Evolutionary conservation across 2,888 invertebrate species (phyloP).

Genomic region (Athetis lepigone): DNA sequence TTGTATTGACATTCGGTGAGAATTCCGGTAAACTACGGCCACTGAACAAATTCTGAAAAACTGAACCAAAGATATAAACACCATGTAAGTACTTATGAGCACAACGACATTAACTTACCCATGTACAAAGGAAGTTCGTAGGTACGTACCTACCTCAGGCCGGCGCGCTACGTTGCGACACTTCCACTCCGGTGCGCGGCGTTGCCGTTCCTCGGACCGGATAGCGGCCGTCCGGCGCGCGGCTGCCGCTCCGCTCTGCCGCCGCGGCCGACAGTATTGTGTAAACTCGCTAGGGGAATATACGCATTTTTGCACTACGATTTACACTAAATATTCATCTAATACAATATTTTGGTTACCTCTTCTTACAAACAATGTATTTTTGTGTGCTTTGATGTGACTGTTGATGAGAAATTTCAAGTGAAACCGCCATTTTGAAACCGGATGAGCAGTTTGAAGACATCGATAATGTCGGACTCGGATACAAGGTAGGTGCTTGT

Average conservation of each 20-base stretch:
- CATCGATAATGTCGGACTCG: conserved; percentile 62
- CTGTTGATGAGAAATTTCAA: conserved; percentile 49
- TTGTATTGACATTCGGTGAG: conserved; percentile 1
- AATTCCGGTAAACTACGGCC: not conserved
- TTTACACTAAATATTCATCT: conserved; percentile 38
- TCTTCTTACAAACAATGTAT: conserved; percentile 28
- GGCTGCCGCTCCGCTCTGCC: conserved; percentile 58
- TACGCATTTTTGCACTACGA: conserved; percentile 60
- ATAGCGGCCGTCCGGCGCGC: conserved; percentile 65
- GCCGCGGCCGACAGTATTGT: conserved; percentile 69
- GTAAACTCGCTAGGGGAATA: conserved; percentile 63
- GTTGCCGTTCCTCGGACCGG: conserved; percentile 69
- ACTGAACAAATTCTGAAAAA: conserved; percentile 1
- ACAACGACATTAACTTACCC: not conserved
- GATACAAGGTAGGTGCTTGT: conserved; percentile 58
- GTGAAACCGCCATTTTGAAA: conserved; percentile 62
- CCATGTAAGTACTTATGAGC: not conserved
- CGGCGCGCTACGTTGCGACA: conserved; percentile 62
- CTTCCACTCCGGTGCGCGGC: conserved; percentile 50
- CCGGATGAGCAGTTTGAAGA: conserved; percentile 60
- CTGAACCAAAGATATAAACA: conserved; percentile 1
- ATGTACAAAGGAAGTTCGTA: not conserved
- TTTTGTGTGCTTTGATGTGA: conserved; percentile 12
- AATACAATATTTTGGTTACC: conserved; percentile 13
- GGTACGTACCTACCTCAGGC: conserved; percentile 7